These are phyloP conservation scores for Palythoa grandis DNA, from an alignment of 92 coral and sea anemone genomes.

Conservation along the genomic window DNA sequence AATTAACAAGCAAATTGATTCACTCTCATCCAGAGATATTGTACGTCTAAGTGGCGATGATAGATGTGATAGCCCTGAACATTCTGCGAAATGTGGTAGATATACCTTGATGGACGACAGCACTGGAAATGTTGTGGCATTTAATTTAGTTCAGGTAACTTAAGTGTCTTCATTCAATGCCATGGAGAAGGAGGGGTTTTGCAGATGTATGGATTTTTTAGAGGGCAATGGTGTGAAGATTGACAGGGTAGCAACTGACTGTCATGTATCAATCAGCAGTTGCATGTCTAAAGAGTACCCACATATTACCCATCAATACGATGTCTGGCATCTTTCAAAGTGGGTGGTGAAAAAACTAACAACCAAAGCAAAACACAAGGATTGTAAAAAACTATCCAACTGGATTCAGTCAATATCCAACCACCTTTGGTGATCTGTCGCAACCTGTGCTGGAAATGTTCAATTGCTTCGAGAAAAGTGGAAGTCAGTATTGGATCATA, in stretches of 20 bases:
- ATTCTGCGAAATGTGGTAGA: conserved; percentile 68
- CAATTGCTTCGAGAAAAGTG: conserved; percentile 49
- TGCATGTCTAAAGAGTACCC: conserved; percentile 41
- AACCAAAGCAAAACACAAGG: conserved; percentile 55
- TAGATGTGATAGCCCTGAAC: conserved; percentile 64
- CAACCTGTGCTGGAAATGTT: conserved; percentile 60
- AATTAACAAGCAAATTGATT: conserved; percentile 20
- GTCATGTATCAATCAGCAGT: conserved; percentile 55
- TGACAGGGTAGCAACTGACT: conserved; percentile 49
- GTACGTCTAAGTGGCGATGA: conserved; percentile 61
- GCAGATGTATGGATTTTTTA: neutral
- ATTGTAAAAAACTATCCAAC: conserved; percentile 49
- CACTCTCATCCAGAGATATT: conserved; percentile 15
- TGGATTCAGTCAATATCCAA: conserved; percentile 66
- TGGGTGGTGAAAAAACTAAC: conserved; percentile 57
- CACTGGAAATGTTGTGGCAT: conserved; percentile 43
- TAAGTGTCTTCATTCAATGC: conserved; percentile 63
- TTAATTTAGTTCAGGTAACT: conserved; percentile 56
- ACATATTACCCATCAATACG: conserved; percentile 61
- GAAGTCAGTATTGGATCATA: conserved; percentile 54
- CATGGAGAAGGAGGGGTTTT: conserved; percentile 60
- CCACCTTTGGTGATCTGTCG: conserved; percentile 67
- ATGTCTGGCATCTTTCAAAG: conserved; percentile 72
- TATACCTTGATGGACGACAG: conserved; percentile 61
- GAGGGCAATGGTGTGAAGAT: conserved; percentile 31